Evolutionary conservation across 2,113 vertebrate genomes (phyloP), one percentile per base, ranked within the genome.

Genomic region (Melanotaenia duboulayi): DNA sequence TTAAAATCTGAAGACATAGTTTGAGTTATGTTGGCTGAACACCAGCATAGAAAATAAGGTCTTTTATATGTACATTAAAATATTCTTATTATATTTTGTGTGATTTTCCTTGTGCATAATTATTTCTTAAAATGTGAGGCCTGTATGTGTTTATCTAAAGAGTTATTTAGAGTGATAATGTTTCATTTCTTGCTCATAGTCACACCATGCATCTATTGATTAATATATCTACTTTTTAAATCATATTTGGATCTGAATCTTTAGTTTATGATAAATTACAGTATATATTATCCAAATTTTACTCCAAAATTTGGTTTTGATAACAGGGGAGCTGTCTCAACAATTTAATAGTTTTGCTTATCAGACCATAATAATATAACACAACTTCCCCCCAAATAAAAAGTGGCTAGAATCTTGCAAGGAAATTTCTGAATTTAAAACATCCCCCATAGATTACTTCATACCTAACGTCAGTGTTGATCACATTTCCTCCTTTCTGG

Each of bases 401-500:
- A 12, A 19, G 0, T 14, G 46, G 67, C 28, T 2, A 2, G 0
- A 3, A 10, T 49, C 72, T 56, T 51, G 9, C 14, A 24, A 4
- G 79, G 79, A 80, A 54, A 71, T 80, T 78, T 78, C 50, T 55
- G 1, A 11, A 44, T 4, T n/a, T 13, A 61, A 66, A 28, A 22
- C 11, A 39, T n/a, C 44, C 39, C 51, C 35, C 4, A 8, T 23
- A 35, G 3, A 4, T 59, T 74, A 48, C 58, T 19, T 76, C 74
- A 83, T 64, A 2, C 48, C 24, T 82, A 48, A 73, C 7, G 58
- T 6, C 9, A 22, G 44, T 59, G 23, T 89, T 73, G 72, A 48
- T 90, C 83, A 87, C 3, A 7, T 66, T 88, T 91, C 88, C 86
- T 79, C 24, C 23, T 55, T 16, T 79, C 60, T 78, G 39, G 65